Conservation (phyloP, 2,888 invertebrate species). For the Oligia fasciuncula region DNA sequence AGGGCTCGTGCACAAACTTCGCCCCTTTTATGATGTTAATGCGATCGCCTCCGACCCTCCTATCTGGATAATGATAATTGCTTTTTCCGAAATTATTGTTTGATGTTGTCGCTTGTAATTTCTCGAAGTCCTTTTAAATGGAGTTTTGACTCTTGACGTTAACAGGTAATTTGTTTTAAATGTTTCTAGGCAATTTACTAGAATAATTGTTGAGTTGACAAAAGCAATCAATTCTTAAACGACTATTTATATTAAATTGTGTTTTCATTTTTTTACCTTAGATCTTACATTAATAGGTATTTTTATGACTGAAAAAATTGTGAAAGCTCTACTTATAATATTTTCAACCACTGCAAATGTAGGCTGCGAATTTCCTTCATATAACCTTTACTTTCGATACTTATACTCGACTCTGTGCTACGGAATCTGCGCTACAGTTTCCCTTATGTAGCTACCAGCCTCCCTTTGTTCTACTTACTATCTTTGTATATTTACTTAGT, state of each 20-base stretch:
- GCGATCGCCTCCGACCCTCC: constrained; percentile 88
- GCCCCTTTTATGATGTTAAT: constrained; percentile 89
- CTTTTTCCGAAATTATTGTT: constrained; percentile 90
- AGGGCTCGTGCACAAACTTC: constrained; percentile 85
- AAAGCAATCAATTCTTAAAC: not conserved
- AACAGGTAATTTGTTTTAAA: constrained; percentile 79
- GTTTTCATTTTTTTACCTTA: not conserved
- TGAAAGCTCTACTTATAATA: not conserved
- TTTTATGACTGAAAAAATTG: not conserved
- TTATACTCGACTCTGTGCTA: not conserved
- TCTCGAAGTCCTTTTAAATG: constrained; percentile 79
- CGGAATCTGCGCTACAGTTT: not conserved
- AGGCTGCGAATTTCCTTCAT: not conserved
- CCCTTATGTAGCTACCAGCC: not conserved
- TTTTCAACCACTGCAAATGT: not conserved
- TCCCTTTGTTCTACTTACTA: not conserved
- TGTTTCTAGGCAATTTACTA: constrained; percentile 53
- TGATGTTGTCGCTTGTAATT: constrained; percentile 88
- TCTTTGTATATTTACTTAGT: not conserved
- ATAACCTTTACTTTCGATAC: not conserved
- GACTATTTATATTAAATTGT: not conserved
- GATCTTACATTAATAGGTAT: not conserved
- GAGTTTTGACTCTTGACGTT: constrained; percentile 79
- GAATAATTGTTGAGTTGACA: constrained; percentile 34
- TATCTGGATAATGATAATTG: constrained; percentile 89